Base-by-base conservation (phyloP, 1,140 invertebrate species). In the Hycleus cichorii region DNA sequence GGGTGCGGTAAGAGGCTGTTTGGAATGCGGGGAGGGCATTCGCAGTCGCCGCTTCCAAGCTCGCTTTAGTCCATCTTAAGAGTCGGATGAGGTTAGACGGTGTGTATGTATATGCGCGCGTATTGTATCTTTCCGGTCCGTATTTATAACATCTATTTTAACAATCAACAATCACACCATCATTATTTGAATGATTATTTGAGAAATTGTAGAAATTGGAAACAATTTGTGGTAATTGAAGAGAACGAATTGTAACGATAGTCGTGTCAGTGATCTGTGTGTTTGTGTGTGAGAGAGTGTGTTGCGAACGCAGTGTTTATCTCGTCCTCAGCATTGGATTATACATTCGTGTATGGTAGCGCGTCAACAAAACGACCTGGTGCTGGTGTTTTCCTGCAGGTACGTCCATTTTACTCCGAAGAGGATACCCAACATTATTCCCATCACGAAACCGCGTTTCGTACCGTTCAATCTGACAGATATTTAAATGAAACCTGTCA, bases 11-110 rank as follows among this genome's bases (percentile, higher is more conserved):
- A 59, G 68, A 64, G 63, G 63, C 65, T 57, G 63, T 57, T 65
- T 65, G 70, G 70, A 71, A 72, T 71, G 70, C 69, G 62, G 68
- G 64, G 68, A 68, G 68, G 62, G 70, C 69, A 68, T 66, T 67
- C 59, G 64, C 64, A 65, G 46, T 65, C 61, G 63, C 65, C 62
- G 58, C 61, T 64, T 53, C 51, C 46, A 45, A 57, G 63, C 64
- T 67, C 64, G 64, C 60, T 58, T 67, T 58, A 70, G 69, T 70
- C 61, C 67, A 68, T 66, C 66, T 69, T 49, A 68, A 71, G 66
- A 68, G 49, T 51, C 53, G 51, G 47, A 47, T 18, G 40, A 4
- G 5, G 25, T 11, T 27, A 32, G 32, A 5, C 11, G 12, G 7
- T 12, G 45, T 46, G 47, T 27, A 38, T 49, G 46, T 25, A 38